Conservation (phyloP, 2,113 vertebrate species). For the Gopherus evgoodei region DNA sequence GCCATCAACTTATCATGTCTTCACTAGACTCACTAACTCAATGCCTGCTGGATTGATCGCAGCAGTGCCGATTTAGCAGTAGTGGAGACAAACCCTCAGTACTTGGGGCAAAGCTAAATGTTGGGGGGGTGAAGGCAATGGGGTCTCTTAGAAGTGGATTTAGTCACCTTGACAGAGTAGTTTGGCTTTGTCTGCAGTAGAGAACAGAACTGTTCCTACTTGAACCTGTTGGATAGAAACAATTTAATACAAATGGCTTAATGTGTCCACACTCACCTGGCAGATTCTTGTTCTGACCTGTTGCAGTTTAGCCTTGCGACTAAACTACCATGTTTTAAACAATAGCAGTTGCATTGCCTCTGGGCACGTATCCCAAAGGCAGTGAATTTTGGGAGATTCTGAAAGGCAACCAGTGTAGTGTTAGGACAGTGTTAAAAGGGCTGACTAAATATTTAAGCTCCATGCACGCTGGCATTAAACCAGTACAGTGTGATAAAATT, state of each 20-base stretch:
- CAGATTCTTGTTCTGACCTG: not conserved
- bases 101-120: not conserved
- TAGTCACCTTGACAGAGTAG: not conserved
- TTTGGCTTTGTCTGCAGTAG: not conserved
- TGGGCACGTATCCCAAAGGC: not conserved
- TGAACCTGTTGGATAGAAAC: not conserved
- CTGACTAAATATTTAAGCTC: not conserved
- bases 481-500: accelerated
- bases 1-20: no score
- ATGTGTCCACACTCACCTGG: not conserved
- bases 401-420: not conserved
- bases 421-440: not conserved
- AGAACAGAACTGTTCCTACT: not conserved
- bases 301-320: not conserved
- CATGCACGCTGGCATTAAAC: not conserved
- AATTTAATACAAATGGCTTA: not conserved
- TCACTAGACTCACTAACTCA: no score
- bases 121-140: not conserved
- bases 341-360: accelerated
- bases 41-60: no score
- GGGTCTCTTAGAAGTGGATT: not conserved
- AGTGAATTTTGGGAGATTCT: not conserved
- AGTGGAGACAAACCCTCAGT: not conserved
- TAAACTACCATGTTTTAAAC: not conserved
- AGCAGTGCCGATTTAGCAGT: no score